These are phyloP conservation scores for Parotocinclus haroldoi DNA, from an alignment of 2,797 vertebrate genomes.

Conservation along the genomic window DNA sequence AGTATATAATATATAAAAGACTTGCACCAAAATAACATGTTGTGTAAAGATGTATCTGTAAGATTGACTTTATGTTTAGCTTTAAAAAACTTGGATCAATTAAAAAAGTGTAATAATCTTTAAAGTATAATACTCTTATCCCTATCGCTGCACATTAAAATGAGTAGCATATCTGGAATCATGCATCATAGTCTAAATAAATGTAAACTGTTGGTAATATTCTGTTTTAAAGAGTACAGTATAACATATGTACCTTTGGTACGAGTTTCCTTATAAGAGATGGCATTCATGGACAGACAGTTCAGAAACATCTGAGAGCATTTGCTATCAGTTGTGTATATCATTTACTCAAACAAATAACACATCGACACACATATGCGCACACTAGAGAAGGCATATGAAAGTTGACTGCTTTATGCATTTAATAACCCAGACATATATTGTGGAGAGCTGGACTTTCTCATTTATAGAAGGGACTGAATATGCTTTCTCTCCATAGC, in stretches of 20 bases:
- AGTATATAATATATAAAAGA: no score
- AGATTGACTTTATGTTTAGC: no score
- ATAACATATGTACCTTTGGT: not conserved
- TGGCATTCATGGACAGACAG: slow-evolving; percentile 11
- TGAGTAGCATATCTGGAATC: not conserved
- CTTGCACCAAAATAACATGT: no score
- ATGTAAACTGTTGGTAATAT: not conserved
- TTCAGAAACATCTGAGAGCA: slow-evolving; percentile 8
- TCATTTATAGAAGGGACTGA: slow-evolving; percentile 91
- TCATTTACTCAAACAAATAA: slow-evolving; percentile 18
- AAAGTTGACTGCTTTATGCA: slow-evolving; percentile 80
- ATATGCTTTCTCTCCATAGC: slow-evolving; percentile 89
- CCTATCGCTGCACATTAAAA: not conserved
- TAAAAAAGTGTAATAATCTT: no score
- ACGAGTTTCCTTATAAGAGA: not conserved
- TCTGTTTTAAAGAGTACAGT: not conserved
- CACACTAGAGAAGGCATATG: slow-evolving; percentile 42
- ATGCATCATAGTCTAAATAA: not conserved
- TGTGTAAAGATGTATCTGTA: no score
- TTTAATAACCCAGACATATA: slow-evolving; percentile 79
- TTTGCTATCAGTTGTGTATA: slow-evolving; percentile 21
- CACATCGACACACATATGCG: slow-evolving; percentile 11
- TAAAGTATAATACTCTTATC: no score
- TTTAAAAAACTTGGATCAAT: no score
- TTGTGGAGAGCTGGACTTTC: slow-evolving; percentile 81